Evolutionary conservation across 23 tunicate genomes (phyloP).

Genomic region (Phallusia fumigata): DNA sequence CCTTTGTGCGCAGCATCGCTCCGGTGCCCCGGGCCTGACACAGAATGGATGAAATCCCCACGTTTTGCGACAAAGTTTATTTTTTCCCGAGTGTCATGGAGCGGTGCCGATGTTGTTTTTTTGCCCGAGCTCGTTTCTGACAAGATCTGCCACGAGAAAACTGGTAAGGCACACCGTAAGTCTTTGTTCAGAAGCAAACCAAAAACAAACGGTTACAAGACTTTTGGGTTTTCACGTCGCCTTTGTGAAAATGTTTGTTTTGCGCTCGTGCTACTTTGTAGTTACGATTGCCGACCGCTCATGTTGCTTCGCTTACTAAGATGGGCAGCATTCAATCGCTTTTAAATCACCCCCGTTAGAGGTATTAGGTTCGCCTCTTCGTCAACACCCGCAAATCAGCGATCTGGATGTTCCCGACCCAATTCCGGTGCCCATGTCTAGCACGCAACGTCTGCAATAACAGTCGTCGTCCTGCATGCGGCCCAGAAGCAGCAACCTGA

Average conservation of each 20-base stretch:
- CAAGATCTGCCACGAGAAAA: neutral
- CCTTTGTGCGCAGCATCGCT: neutral
- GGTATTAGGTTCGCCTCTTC: neutral
- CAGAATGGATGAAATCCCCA: slow-evolving; percentile 3
- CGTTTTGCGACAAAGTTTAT: slow-evolving; percentile 6
- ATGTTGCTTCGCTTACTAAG: neutral
- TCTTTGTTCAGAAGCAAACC: neutral
- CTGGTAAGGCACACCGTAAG: neutral
- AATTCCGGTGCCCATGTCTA: no score
- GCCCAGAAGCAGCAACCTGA: no score
- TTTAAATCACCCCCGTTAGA: neutral
- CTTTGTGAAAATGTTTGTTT: slow-evolving; percentile 5
- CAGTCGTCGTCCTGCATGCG: no score
- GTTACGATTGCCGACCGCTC: neutral
- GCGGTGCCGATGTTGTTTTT: neutral
- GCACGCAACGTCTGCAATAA: no score
- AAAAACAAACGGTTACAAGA: neutral
- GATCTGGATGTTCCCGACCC: no score
- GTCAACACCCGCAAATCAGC: neutral
- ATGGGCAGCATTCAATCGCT: neutral
- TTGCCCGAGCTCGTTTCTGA: neutral
- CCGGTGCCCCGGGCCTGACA: no score
- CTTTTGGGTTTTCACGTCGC: neutral
- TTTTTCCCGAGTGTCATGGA: neutral
- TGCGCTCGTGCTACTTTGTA: neutral